Conservation (phyloP, 2,113 vertebrate genomes). For the Aegypius monachus region DNA sequence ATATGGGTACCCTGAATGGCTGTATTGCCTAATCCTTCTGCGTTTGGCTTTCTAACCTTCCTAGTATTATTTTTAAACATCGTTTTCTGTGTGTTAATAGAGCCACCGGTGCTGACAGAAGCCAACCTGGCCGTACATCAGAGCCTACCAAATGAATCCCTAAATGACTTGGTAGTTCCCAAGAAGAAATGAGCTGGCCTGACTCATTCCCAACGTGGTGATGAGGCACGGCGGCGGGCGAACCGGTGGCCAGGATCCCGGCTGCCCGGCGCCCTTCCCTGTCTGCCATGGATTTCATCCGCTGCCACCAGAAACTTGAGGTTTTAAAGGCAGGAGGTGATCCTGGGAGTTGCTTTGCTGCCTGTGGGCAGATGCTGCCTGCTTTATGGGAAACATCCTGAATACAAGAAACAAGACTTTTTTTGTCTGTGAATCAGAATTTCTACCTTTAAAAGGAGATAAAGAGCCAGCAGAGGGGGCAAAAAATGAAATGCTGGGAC, state of each 20-base stretch:
- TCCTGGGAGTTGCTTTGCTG: not conserved
- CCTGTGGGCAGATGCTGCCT: not conserved
- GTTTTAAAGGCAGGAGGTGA: not conserved
- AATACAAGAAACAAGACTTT: not conserved
- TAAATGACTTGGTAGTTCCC: not conserved
- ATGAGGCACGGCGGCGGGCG: not conserved
- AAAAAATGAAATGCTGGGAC: not conserved
- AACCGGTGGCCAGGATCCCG: not conserved
- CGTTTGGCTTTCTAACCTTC: not conserved
- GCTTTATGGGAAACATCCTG: not conserved
- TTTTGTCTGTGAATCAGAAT: not conserved
- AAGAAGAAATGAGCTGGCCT: slow-evolving; percentile 4
- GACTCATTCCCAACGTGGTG: not conserved
- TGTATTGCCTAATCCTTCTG: not conserved
- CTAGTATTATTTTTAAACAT: slow-evolving; percentile 24
- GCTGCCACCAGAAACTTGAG: not conserved
- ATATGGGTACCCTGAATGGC: not conserved
- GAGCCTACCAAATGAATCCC: not conserved
- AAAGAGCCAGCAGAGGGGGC: not conserved
- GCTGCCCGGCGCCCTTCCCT: not conserved
- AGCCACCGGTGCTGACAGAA: not conserved
- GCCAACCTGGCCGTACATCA: not conserved
- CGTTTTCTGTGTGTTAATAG: not conserved
- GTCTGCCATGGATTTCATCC: not conserved
- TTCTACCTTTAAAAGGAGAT: not conserved